Percentiles rank a stretch among this genome's conserved stretches.
phyloP scores from a whole-genome alignment of 2,888 invertebrate genomes.

The Drosophila ezoana region DNA sequence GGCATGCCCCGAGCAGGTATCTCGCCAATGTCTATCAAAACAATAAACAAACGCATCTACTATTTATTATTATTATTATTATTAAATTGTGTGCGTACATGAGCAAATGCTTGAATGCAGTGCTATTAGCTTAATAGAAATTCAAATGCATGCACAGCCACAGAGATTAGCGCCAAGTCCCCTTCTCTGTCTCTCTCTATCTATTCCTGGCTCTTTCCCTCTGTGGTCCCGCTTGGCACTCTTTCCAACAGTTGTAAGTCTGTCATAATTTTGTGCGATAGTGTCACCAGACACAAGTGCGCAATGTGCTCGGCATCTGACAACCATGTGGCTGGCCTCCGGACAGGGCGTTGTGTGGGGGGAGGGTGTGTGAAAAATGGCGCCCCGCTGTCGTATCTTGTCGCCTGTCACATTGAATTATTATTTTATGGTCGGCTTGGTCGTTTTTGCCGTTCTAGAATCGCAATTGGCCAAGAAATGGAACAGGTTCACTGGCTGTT shows the following conservation, averaged over 20 bases:
- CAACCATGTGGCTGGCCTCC: conserved; percentile 17
- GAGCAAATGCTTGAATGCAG: conserved; percentile 52
- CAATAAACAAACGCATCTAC: conserved; percentile 58
- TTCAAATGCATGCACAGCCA: conserved; percentile 69
- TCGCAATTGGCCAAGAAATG: conserved; percentile 50
- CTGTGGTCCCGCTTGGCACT: conserved; percentile 8
- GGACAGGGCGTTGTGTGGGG: conserved; percentile 4
- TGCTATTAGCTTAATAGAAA: conserved; percentile 78
- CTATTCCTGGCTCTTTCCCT: neutral
- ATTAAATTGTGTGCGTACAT: conserved; percentile 52
- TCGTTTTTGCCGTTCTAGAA: conserved; percentile 49
- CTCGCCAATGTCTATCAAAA: conserved; percentile 45
- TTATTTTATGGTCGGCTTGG: conserved; percentile 70
- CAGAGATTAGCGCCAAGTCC: conserved; percentile 51
- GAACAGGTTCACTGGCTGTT: conserved; percentile 64
- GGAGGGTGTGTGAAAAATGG: conserved; percentile 70
- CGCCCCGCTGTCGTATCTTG: conserved; percentile 73
- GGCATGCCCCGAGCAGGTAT: conserved; percentile 29
- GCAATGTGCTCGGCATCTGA: conserved; percentile 53
- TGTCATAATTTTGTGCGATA: conserved; percentile 74
- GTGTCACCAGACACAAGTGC: conserved; percentile 67
- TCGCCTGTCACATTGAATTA: conserved; percentile 77
- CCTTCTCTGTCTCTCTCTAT: neutral
- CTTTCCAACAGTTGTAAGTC: conserved; percentile 59
- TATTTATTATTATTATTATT: conserved; percentile 50